Base-by-base conservation (phyloP, 2,113 vertebrate genomes). In the Boleophthalmus pectinirostris region DNA sequence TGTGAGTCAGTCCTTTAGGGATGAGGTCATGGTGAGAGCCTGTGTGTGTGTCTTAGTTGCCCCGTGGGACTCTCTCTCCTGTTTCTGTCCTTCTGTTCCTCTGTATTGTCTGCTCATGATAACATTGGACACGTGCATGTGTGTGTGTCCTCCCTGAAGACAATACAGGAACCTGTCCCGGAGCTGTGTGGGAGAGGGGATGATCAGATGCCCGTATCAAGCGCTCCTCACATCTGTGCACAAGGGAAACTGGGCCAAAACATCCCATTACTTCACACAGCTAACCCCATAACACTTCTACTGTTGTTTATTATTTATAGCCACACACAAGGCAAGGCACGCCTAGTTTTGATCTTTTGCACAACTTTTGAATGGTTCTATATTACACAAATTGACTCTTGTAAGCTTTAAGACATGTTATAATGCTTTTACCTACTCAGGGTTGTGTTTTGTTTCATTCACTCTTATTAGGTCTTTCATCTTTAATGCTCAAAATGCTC, bases 41-140 rank as follows among this genome's bases (percentile, higher is more conserved):
- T 71, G 47, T 70, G 46, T 47, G 68, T 46, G 71, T 25, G 69
- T 49, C 74, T 58, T 58, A 70, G 68, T 74, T 71, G 74, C 70
- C 75, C 77, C 78, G 79, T 54, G 80, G 85, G 85, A 87, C 80
- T 82, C 87, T 90, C 91, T 90, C 88, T 86, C 87, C 80, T 84
- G 82, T 85, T 84, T 91, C 90, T 93, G 91, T 92, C 84, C 82
- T 89, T 63, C 78, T 78, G 86, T 92, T 93, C 90, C 87, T 90
- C 70, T 85, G 89, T 83, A 91, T 92, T 92, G 91, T 92, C 89
- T 91, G 71, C 29, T 57, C 70, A 74, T 76, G 90, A 93, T 87
- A 92, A 90, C 89, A 89, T 82, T 75, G 81, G 83, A 83, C 76
- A 77, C 82, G 85, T 38, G 74, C 54, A 77, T 70, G 74, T 78